Percentiles rank a stretch among this genome's conserved stretches.
Evolutionary conservation across 2,113 vertebrate species (phyloP).

Genomic region (Bujurquina vittata): DNA sequence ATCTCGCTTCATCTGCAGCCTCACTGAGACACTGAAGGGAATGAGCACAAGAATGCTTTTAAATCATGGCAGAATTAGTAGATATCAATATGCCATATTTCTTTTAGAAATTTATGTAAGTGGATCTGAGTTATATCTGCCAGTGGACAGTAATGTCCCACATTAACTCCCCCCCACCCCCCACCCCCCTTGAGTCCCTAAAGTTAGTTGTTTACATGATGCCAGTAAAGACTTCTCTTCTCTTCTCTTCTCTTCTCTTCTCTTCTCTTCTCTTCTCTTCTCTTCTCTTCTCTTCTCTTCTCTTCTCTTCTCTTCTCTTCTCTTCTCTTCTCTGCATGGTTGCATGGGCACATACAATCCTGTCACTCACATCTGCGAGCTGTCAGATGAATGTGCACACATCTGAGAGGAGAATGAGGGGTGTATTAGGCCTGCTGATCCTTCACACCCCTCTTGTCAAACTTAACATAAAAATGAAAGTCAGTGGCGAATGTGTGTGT

Average conservation of each 20-base stretch:
- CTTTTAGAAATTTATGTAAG: constrained; percentile 54
- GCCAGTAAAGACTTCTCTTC: constrained; percentile 14
- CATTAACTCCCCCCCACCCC: not conserved
- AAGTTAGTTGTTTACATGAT: constrained; percentile 36
- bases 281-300: constrained; percentile 9
- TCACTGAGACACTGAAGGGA: constrained; percentile 25
- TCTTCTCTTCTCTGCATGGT: constrained; percentile 48
- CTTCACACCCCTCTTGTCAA: constrained; percentile 79
- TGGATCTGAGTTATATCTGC: constrained; percentile 46
- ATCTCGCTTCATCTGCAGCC: constrained; percentile 23
- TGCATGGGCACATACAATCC: constrained; percentile 69
- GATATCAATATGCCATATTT: constrained; percentile 62
- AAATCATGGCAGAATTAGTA: constrained; percentile 56
- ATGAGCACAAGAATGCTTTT: constrained; percentile 41
- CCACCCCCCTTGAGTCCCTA: not conserved
- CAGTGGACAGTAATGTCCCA: constrained; percentile 37
- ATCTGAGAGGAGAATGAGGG: constrained; percentile 55
- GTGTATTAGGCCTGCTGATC: constrained; percentile 75
- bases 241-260: constrained; percentile 11
- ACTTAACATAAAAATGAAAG: constrained; percentile 76
- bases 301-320: constrained; percentile 19
- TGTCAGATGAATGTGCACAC: constrained; percentile 73
- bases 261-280: constrained; percentile 12
- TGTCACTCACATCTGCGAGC: constrained; percentile 77
- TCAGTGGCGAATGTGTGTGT: constrained; percentile 25